phyloP scores from a whole-genome alignment of 2,888 invertebrate species.

The Deilephila porcellus region DNA sequence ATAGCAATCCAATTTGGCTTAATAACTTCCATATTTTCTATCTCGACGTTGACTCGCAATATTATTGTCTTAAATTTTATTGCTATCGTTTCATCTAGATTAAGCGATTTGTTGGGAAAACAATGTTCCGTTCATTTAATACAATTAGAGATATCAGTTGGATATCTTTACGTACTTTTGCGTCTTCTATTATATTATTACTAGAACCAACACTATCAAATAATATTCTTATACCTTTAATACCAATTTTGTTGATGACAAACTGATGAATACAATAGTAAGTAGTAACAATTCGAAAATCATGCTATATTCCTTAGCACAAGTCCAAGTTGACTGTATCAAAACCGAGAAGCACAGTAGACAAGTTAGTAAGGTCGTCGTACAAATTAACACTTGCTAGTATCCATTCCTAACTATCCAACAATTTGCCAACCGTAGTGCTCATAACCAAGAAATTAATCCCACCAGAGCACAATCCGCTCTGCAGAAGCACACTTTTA shows the following conservation, averaged over 20 bases:
- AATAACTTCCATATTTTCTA: conserved; percentile 34
- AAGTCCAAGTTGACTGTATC: not conserved
- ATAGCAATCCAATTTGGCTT: conserved; percentile 18
- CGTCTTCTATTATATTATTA: not conserved
- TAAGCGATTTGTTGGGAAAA: not conserved
- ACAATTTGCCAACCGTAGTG: conserved; percentile 23
- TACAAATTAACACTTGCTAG: not conserved
- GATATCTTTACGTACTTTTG: not conserved
- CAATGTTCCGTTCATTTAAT: not conserved
- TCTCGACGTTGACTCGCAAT: conserved; percentile 4
- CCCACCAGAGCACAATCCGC: conserved; percentile 34
- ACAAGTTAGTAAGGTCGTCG: not conserved
- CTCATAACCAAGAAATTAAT: conserved; percentile 38
- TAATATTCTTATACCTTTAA: not conserved
- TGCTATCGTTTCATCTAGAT: not conserved
- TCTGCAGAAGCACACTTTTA: conserved; percentile 39
- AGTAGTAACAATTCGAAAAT: not conserved
- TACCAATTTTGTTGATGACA: not conserved
- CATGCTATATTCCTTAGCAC: not conserved
- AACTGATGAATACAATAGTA: not conserved
- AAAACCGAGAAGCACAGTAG: not conserved
- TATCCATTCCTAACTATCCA: conserved; percentile 28
- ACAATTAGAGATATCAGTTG: not conserved
- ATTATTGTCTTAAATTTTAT: not conserved
- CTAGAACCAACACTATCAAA: not conserved